These are phyloP conservation scores for Petroica traversi DNA, from an alignment of 2,113 vertebrate species.

Conservation along the genomic window DNA sequence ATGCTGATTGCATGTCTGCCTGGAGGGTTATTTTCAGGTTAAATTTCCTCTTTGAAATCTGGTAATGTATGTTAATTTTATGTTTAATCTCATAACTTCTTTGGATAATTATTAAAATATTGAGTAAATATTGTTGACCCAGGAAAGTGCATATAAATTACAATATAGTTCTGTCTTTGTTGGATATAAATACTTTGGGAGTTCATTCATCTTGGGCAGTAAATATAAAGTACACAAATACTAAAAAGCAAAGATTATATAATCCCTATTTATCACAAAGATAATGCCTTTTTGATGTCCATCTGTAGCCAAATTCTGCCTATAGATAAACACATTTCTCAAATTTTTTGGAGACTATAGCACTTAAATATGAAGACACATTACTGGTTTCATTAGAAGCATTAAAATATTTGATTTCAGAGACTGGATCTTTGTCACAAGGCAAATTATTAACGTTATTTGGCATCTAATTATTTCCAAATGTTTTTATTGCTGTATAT, in stretches of 20 bases:
- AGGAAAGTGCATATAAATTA: neutral
- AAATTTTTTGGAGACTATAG: neutral
- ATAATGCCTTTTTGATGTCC: neutral
- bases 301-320: neutral
- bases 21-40: neutral
- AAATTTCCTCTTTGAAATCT: neutral
- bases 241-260: neutral
- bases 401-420: neutral
- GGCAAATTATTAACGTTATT: slow-evolving; percentile 34
- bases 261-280: neutral
- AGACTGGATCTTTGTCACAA: neutral
- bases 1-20: neutral
- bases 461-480: slow-evolving; percentile 45
- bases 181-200: neutral
- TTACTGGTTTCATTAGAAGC: neutral
- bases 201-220: neutral
- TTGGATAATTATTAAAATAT: neutral
- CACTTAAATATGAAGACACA: neutral
- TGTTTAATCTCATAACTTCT: neutral
- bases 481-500: slow-evolving; percentile 29
- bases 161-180: neutral
- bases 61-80: neutral
- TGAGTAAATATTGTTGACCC: neutral
- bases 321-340: neutral
- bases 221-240: neutral